Percentiles rank a stretch among this genome's conserved stretches.
These are phyloP conservation scores for Urosaurus nigricauda DNA, from an alignment of 2,797 vertebrate species.

Conservation along the genomic window DNA sequence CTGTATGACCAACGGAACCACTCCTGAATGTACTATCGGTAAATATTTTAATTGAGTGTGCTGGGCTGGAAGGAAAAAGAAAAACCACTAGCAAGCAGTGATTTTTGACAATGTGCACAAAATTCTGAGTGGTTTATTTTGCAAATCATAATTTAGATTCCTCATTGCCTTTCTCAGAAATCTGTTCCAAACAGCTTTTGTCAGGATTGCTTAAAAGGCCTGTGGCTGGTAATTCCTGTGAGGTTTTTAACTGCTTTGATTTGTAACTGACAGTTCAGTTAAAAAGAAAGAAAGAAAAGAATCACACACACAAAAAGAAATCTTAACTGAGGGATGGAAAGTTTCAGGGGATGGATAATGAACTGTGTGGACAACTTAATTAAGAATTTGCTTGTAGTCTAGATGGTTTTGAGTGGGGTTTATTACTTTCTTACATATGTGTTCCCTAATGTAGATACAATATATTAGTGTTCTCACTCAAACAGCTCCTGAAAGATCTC, in stretches of 20 bases:
- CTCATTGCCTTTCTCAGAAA: background rate
- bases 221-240: background rate
- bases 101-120: background rate
- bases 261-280: background rate
- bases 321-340: conserved; percentile 1
- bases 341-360: background rate
- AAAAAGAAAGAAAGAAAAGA: background rate
- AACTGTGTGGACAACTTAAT: background rate
- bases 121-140: background rate
- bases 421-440: background rate
- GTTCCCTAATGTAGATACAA: background rate
- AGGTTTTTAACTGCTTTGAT: conserved; percentile 12
- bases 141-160: background rate
- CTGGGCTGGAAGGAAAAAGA: background rate
- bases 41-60: background rate
- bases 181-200: background rate
- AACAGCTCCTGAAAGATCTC: background rate
- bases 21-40: background rate
- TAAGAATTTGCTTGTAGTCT: background rate
- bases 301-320: conserved; percentile 1
- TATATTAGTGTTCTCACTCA: background rate
- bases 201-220: background rate
- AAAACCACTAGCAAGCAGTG: background rate
- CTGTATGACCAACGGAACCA: too few species aligned
- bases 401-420: background rate